These are phyloP conservation scores for Acromyrmex charruanus DNA, from an alignment of 1,140 invertebrate species.

Conservation along the genomic window DNA sequence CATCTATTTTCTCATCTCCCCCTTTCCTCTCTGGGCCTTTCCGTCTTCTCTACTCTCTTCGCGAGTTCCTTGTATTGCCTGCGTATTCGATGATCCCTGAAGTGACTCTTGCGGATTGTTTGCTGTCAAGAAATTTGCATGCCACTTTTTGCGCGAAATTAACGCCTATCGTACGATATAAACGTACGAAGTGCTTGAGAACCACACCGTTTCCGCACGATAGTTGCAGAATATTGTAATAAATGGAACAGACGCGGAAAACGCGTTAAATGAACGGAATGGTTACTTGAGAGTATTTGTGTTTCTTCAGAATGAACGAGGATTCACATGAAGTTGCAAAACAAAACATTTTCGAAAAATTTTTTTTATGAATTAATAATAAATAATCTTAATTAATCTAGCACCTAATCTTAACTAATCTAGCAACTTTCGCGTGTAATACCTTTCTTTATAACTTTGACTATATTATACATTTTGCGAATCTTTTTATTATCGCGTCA, in stretches of 20 bases:
- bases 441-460: neutral
- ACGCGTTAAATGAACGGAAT: conserved; percentile 10
- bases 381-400: too few relatives aligned
- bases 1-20: conserved; percentile 45
- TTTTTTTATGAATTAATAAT: conserved; percentile 1
- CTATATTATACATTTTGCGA: neutral
- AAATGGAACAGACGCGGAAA: conserved; percentile 2
- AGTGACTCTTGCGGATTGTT: conserved; percentile 14
- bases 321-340: neutral
- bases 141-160: conserved; percentile 22
- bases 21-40: too few relatives aligned
- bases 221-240: neutral
- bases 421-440: neutral
- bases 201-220: conserved; percentile 15
- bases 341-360: neutral
- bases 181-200: neutral
- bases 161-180: conserved; percentile 32
- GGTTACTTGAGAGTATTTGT: neutral
- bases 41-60: neutral
- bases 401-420: neutral
- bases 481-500: neutral
- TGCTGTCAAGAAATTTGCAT: conserved; percentile 42
- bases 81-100: conserved; percentile 32
- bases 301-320: neutral
- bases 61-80: conserved; percentile 1